Conservation (phyloP, 2,113 vertebrate species). For the Morone chrysops region DNA sequence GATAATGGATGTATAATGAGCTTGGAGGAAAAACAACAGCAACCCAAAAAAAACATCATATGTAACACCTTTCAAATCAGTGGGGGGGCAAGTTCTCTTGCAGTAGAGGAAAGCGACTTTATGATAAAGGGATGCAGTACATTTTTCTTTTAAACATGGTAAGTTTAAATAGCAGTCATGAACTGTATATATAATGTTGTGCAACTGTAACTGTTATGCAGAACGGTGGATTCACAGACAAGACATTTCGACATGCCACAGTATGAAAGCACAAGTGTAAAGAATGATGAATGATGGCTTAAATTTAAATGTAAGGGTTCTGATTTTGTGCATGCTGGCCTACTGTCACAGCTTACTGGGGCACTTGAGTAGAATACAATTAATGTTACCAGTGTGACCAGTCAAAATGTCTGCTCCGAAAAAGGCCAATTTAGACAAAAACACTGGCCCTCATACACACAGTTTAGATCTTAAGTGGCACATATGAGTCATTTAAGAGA, state of each 20-base stretch:
- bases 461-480: not conserved
- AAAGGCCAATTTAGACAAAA: not conserved
- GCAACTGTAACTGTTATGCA: too few species aligned
- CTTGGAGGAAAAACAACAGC: conserved; percentile 22
- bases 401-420: too few species aligned
- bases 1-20: conserved; percentile 41
- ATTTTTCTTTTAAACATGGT: not conserved
- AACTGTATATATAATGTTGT: not conserved
- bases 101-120: not conserved
- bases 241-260: not conserved
- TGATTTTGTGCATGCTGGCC: not conserved
- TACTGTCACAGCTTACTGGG: not conserved
- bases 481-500: too few species aligned
- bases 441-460: not conserved
- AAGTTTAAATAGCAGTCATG: not conserved
- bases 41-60: not conserved
- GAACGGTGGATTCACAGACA: not conserved
- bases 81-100: not conserved
- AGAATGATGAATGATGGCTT: not conserved
- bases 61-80: conserved; percentile 10
- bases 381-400: not conserved
- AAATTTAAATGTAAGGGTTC: not conserved
- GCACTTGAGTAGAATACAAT: not conserved
- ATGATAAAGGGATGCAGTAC: not conserved
- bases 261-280: not conserved